Conservation (phyloP, 1,140 invertebrate species). For the Phocides pigmalion region DNA sequence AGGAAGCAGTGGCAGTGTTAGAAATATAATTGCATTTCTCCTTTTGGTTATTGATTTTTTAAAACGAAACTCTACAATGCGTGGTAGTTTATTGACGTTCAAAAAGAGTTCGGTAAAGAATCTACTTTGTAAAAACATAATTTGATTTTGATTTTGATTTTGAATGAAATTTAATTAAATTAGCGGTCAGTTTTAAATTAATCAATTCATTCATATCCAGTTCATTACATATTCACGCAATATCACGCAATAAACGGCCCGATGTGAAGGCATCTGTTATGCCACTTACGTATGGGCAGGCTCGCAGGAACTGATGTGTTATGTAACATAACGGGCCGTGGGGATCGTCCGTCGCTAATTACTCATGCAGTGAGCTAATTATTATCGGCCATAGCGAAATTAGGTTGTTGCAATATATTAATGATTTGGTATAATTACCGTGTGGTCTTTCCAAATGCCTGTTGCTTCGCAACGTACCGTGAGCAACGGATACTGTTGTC, state of each 20-base stretch:
- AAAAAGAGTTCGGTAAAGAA: too few species aligned
- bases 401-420: background rate
- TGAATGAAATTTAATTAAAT: too few species aligned
- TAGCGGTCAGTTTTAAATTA: background rate
- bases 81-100: too few species aligned
- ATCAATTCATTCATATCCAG: background rate
- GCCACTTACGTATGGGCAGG: background rate
- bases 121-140: too few species aligned
- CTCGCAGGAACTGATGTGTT: background rate
- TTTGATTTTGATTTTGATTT: too few species aligned
- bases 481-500: too few species aligned
- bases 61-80: too few species aligned
- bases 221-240: background rate
- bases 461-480: too few species aligned
- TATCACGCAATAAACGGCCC: background rate
- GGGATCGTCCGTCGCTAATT: background rate
- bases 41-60: too few species aligned
- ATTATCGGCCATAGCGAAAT: background rate
- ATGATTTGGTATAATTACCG: background rate
- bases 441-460: too few species aligned
- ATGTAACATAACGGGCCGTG: background rate
- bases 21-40: too few species aligned
- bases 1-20: too few species aligned
- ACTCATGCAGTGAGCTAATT: slow-evolving; percentile 5
- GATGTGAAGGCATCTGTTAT: background rate